Conservation (phyloP, 2,797 vertebrate species). For the Coregonus suidteri region DNA sequence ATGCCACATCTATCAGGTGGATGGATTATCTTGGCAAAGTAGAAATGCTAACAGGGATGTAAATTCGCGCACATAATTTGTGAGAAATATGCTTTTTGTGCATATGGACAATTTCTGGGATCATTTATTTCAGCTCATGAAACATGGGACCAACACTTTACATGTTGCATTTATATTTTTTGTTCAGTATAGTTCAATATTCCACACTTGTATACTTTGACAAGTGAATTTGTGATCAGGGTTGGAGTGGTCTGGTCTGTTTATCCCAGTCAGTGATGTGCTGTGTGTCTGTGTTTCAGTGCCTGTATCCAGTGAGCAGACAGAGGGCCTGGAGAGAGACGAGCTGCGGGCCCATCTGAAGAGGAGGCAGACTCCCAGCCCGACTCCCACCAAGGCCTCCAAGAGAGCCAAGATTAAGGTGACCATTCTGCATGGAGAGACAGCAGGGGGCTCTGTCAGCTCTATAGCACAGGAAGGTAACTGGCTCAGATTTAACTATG, state of each 20-base stretch:
- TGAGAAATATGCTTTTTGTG: too few relatives aligned
- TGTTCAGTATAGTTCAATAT: too few relatives aligned
- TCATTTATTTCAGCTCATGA: too few relatives aligned
- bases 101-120: too few relatives aligned
- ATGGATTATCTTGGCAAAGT: too few relatives aligned
- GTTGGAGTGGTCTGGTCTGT: not conserved
- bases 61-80: too few relatives aligned
- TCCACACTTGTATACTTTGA: not conserved
- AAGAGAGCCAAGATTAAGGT: constrained; percentile 98
- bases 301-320: constrained; percentile 86
- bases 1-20: too few relatives aligned
- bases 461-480: constrained; percentile 84
- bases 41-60: too few relatives aligned
- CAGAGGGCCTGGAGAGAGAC: constrained; percentile 84
- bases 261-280: not conserved
- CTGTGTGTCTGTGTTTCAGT: constrained; percentile 71
- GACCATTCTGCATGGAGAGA: constrained; percentile 90
- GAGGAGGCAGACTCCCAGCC: constrained; percentile 86
- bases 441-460: constrained; percentile 68
- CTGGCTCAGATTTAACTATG: constrained; percentile 2
- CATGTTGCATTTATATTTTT: too few relatives aligned
- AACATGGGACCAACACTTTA: too few relatives aligned
- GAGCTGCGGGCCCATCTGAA: constrained; percentile 86
- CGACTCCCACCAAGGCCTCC: constrained; percentile 81
- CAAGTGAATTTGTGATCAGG: not conserved